Conservation (phyloP, 2,797 vertebrate species). For the Sebastes hubbsi region DNA sequence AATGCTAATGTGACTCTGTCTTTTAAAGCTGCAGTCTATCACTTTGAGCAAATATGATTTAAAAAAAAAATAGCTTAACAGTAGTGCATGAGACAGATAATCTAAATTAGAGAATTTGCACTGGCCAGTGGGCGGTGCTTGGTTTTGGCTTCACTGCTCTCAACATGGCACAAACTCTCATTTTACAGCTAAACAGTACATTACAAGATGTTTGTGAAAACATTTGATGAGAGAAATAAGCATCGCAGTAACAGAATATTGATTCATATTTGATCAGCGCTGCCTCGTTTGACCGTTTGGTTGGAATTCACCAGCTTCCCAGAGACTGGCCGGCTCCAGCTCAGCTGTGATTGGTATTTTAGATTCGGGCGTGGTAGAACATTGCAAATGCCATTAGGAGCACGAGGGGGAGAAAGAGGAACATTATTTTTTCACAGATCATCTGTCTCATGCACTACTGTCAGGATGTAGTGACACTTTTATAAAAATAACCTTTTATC, state of each 20-base stretch:
- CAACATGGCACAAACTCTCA: no score
- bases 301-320: not conserved
- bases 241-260: not conserved
- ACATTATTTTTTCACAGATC: not conserved
- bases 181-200: no score
- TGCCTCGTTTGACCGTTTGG: not conserved
- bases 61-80: not conserved
- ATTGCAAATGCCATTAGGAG: not conserved
- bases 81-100: not conserved
- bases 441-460: not conserved
- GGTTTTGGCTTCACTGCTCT: no score
- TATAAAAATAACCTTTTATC: not conserved
- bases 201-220: no score
- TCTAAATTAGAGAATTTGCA: no score
- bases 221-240: not conserved
- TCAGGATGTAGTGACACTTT: not conserved
- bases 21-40: not conserved
- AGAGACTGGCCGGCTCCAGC: not conserved
- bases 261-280: not conserved
- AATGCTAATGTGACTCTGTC: not conserved
- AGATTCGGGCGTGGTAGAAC: not conserved
- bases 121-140: no score
- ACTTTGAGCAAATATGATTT: not conserved
- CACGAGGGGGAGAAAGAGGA: not conserved
- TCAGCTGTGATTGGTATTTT: not conserved